Evolutionary conservation across 2,113 vertebrate genomes (phyloP), one percentile per base, ranked within the genome.

Genomic region (Brachypodius melanocephalos): DNA sequence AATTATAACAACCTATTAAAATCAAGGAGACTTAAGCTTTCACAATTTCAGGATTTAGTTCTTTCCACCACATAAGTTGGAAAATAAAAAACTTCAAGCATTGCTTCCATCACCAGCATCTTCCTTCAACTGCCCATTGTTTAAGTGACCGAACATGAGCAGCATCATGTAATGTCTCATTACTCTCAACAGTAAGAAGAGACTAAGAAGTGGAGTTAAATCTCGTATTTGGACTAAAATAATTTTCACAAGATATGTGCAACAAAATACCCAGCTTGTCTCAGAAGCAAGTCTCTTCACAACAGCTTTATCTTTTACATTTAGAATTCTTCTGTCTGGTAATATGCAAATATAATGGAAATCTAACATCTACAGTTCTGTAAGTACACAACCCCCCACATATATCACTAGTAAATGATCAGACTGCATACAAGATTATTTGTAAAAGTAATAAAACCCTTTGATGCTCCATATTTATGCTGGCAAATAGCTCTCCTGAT

Each of bases 401-500:
- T 29, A 95, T 51, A 65, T 59, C 69, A 89, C 95, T 69, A 94
- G 77, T 51, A 93, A 93, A 92, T 96, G 83, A 88, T 92, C 95
- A 95, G 90, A 94, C 67, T 93, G 96, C 88, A 71, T 95, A 97
- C 66, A 96, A 96, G 93, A 83, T 76, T 91, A 96, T 78, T 34
- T 94, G 94, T 94, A 94, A 63, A 88, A 97, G 91, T 92, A 96
- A 95, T 95, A 95, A 96, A 93, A 69, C 76, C 94, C 88, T 93
- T 85, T 69, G 95, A 96, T 96, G 95, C 90, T 95, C 91, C 58
- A 26, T 73, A 89, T 95, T 97, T 96, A 92, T 96, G 98, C 97
- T 98, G 97, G 98, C 97, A 97, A 97, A 98, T 90, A 97, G 88
- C 85, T 94, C 94, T 97, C 89, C 87, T 85, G 94, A 97, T 97